These are phyloP conservation scores for Chloebia gouldiae DNA, from an alignment of 2,113 vertebrate species.

Conservation along the genomic window DNA sequence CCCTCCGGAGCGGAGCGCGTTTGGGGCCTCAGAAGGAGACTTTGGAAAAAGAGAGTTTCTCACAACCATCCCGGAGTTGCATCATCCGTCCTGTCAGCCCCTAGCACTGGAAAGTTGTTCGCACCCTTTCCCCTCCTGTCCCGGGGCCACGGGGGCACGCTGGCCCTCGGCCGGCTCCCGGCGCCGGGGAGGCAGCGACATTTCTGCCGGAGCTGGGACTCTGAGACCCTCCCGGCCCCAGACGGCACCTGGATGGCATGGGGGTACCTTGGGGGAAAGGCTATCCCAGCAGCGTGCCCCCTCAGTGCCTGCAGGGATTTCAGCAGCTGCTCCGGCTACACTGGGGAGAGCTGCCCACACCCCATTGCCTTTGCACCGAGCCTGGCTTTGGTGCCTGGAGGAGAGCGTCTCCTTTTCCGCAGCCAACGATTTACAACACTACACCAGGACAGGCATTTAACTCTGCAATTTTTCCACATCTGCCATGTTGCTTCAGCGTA, in stretches of 20 bases:
- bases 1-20: not conserved
- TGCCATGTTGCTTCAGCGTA: not conserved
- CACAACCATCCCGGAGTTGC: not conserved
- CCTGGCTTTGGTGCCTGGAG: not conserved
- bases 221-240: accelerated
- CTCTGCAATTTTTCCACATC: not conserved
- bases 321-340: accelerated
- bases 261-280: not conserved
- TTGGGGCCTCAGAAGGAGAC: not conserved
- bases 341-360: not conserved
- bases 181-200: not conserved
- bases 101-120: conserved; percentile 8
- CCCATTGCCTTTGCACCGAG: not conserved
- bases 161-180: not conserved
- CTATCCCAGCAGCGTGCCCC: accelerated
- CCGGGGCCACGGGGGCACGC: not conserved
- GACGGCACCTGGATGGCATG: not conserved
- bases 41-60: conserved; percentile 8
- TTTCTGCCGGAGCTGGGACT: not conserved
- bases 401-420: not conserved
- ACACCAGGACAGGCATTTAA: not conserved
- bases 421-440: not conserved
- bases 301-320: not conserved
- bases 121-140: conserved; percentile 1
- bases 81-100: conserved; percentile 25